Percentiles rank a stretch among this genome's conserved stretches.
phyloP scores from a whole-genome alignment of 2,113 vertebrate genomes.

The Neoarius graeffei region DNA sequence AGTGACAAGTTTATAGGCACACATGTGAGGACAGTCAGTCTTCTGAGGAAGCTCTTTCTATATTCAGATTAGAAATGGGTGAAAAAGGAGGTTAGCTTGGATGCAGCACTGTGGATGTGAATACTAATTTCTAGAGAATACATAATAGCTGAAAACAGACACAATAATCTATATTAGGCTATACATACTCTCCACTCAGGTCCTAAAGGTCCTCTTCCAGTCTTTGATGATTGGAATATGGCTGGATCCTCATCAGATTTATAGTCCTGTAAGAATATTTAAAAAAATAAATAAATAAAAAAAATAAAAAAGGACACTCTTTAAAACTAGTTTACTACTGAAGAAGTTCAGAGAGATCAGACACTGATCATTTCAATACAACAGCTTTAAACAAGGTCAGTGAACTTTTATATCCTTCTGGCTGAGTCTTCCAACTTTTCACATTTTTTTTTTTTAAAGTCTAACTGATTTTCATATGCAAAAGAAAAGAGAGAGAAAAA shows the following conservation, averaged over 20 bases:
- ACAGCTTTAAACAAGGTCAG: neutral
- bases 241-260: constrained; percentile 91
- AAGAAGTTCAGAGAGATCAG: neutral
- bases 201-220: constrained; percentile 86
- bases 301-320: neutral
- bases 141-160: neutral
- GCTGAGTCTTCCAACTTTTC: neutral
- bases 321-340: neutral
- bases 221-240: constrained; percentile 87
- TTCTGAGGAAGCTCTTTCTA: constrained; percentile 86
- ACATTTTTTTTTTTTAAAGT: constrained; percentile 3
- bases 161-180: too few relatives aligned
- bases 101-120: neutral
- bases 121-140: neutral
- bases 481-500: neutral
- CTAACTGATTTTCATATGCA: constrained; percentile 31
- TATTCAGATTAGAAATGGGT: constrained; percentile 19
- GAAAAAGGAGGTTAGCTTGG: neutral
- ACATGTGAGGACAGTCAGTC: constrained; percentile 89
- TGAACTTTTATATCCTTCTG: neutral
- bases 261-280: constrained; percentile 80
- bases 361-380: neutral
- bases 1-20: constrained; percentile 94
- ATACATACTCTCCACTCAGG: constrained; percentile 86
- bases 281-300: constrained; percentile 4